A percentile compares a stretch with the other conserved stretches of the same genome.
Evolutionary conservation across 1,140 invertebrate genomes (phyloP).

Genomic region (Drosophila leontia): DNA sequence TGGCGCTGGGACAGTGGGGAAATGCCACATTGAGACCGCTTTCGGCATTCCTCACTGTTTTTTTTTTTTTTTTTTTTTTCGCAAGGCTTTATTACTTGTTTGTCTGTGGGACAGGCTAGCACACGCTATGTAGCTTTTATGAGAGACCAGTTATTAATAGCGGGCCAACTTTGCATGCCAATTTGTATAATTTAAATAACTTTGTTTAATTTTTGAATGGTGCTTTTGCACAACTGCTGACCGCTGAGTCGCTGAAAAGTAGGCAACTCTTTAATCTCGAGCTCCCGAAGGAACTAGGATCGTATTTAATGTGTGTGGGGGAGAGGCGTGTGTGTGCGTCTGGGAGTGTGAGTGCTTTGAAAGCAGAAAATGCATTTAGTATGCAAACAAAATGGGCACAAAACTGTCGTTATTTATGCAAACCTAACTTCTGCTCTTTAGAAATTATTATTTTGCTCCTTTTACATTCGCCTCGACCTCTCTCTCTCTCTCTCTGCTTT

Average conservation of each 20-base stretch:
- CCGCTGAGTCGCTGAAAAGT: constrained; percentile 20
- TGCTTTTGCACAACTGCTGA: constrained; percentile 7
- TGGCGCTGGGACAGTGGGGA: constrained; percentile 53
- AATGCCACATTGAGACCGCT: constrained; percentile 61
- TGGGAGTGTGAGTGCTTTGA: constrained; percentile 31
- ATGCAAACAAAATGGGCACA: constrained; percentile 74
- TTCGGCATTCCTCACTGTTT: constrained; percentile 26
- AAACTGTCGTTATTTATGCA: constrained; percentile 79
- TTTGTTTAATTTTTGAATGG: constrained; percentile 52
- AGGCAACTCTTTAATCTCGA: constrained; percentile 46
- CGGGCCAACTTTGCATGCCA: constrained; percentile 33
- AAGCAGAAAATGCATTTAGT: constrained; percentile 62
- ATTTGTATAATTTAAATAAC: constrained; percentile 52
- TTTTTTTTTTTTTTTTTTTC: constrained; percentile 1
- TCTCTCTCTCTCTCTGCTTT: constrained; percentile 15
- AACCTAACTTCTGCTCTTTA: constrained; percentile 80
- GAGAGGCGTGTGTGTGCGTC: not conserved
- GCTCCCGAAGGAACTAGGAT: constrained; percentile 10
- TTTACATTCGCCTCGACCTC: constrained; percentile 29
- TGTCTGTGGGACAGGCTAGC: constrained; percentile 46
- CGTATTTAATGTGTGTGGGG: constrained; percentile 38
- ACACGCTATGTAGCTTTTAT: constrained; percentile 32
- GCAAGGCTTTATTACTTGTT: constrained; percentile 60
- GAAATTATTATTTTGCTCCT: constrained; percentile 78
- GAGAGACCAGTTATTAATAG: constrained; percentile 35